Base-by-base conservation (phyloP, 1,140 invertebrate species). In the Trissolcus basalis region DNA sequence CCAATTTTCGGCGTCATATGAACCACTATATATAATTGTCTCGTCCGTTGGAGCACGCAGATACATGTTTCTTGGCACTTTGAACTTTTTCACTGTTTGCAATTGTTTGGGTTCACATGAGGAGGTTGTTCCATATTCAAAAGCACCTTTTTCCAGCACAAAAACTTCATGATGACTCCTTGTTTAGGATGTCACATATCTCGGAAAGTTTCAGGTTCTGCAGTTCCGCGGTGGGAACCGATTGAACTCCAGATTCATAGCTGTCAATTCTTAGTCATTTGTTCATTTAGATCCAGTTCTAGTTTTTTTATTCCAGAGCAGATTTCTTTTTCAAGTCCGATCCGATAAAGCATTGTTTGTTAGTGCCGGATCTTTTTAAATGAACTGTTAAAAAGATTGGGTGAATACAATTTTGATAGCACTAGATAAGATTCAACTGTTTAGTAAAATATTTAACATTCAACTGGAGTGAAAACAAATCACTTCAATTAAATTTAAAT, bases 1-100 rank as follows among this genome's bases (percentile, higher is more conserved):
- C 89, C 89, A 35, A 92, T 84, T 73, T 88, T 88, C 14, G 87
- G 87, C 14, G 86, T 88, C 7, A 88, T 80, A 9, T 56, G 33
- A 3, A 11, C n/a, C 3, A 39, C 36, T n/a, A n/a, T n/a, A n/a
- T 12, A 19, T 4, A 58, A n/a, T 32, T 4, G 1, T 32, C 12
- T 16, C 14, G 12, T 59, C 16, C 15, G 58, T 67, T 3, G 45
- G 61, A 4, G 53, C 61, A 27, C 60, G 61, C 6, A 12, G 11
- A 12, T 65, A 77, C 6, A 77, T 51, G 19, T 71, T 68, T 0
- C 6, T 43, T n/a, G n/a, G 0, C 0, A 35, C 3, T 9, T n/a
- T 16, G 27, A 44, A 0, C 14, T 47, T 41, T 45, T 50, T 43
- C 48, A 12, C 12, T 73, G 13, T 58, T 65, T 10, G 12, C 15